Evolutionary conservation across 92 coral and sea anemone genomes (phyloP).

Genomic region (Micromussa lordhowensis): DNA sequence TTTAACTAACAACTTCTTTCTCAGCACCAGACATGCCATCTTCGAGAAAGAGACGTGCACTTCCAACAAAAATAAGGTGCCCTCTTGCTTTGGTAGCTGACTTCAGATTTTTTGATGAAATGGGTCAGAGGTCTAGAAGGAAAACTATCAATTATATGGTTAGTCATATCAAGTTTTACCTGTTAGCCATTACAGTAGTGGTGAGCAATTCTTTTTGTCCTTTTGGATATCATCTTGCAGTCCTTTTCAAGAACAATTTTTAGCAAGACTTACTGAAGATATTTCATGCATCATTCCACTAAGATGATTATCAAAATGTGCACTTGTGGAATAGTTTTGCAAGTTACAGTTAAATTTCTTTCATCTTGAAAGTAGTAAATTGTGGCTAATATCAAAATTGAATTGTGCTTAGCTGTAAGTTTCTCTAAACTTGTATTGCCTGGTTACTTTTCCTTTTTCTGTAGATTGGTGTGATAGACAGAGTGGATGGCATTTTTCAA

Average conservation of each 20-base stretch:
- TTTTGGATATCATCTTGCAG: too few relatives aligned
- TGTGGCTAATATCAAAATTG: neutral
- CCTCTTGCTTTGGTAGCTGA: constrained; percentile 86
- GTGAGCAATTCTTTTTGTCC: too few relatives aligned
- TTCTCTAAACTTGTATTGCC: neutral
- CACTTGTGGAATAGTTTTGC: too few relatives aligned
- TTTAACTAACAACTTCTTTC: neutral
- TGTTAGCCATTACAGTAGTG: too few relatives aligned
- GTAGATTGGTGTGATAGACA: constrained; percentile 86
- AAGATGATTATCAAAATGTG: too few relatives aligned
- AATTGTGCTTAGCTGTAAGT: neutral
- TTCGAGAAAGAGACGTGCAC: constrained; percentile 58
- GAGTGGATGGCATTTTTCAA: constrained; percentile 83
- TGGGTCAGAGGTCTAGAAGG: constrained; percentile 56
- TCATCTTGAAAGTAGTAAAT: too few relatives aligned
- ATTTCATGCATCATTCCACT: too few relatives aligned
- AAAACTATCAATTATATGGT: constrained; percentile 91
- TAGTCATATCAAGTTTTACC: neutral
- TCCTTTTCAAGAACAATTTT: too few relatives aligned
- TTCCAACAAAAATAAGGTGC: constrained; percentile 73
- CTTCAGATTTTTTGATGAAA: constrained; percentile 61
- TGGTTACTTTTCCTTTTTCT: neutral
- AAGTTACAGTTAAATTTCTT: too few relatives aligned
- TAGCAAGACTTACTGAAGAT: too few relatives aligned
- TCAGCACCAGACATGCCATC: constrained; percentile 51